Percentiles rank a stretch among this genome's conserved stretches.
Conservation (phyloP, 2,797 vertebrate genomes). For the Falco columbarius region DNA sequence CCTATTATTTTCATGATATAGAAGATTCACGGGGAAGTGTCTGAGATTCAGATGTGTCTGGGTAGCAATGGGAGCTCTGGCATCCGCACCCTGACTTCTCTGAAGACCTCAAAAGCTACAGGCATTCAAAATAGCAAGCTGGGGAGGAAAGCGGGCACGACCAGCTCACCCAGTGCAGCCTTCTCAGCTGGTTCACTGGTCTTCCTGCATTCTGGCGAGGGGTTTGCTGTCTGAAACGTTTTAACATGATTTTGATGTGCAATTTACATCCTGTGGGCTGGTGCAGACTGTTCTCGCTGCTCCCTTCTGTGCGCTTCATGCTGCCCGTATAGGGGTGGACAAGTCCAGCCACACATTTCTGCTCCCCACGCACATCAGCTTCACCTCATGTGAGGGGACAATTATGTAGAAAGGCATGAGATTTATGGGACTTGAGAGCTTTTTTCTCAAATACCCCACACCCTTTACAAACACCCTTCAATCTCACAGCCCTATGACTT, state of each 20-base stretch:
- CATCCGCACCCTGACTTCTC: not conserved
- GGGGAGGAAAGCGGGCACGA: not conserved
- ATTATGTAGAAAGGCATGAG: not conserved
- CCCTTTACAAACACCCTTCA: not conserved
- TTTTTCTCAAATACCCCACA: not conserved
- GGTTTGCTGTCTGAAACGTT: not conserved
- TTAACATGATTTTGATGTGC: not conserved
- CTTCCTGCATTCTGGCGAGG: not conserved
- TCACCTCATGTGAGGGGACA: not conserved
- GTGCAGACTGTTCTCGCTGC: not conserved
- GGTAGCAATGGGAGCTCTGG: not conserved
- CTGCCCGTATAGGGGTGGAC: rapidly evolving
- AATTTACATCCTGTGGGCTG: not conserved
- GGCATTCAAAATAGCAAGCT: not conserved
- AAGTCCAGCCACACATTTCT: not conserved
- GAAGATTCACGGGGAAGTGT: not conserved
- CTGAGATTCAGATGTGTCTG: not conserved
- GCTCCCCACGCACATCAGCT: not conserved
- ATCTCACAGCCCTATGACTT: not conserved
- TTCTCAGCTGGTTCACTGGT: not conserved
- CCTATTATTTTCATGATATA: not conserved
- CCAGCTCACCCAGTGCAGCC: not conserved
- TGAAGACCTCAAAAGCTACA: not conserved
- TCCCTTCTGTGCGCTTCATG: not conserved
- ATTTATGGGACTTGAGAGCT: not conserved